Evolutionary conservation across 2,113 vertebrate genomes (phyloP).

Genomic region (Hemibates koningsi): DNA sequence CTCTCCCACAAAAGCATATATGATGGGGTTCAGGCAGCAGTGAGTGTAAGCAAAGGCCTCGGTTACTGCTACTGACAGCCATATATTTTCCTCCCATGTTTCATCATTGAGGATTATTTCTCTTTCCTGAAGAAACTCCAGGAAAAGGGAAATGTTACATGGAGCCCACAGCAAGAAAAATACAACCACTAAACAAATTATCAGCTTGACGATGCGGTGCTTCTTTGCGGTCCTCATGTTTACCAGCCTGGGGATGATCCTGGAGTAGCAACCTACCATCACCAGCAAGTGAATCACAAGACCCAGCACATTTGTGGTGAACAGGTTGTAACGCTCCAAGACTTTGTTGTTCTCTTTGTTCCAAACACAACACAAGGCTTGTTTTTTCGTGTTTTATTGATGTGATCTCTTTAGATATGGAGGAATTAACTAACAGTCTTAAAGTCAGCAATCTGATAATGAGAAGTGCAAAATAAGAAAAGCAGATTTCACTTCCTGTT

Average conservation of each 20-base stretch:
- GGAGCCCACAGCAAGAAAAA: slow-evolving; percentile 88
- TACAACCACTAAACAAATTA: slow-evolving; percentile 66
- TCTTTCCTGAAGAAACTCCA: not conserved
- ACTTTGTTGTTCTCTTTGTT: not conserved
- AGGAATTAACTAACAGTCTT: not conserved
- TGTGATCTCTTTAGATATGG: not conserved
- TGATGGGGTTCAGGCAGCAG: slow-evolving; percentile 74
- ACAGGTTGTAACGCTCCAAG: not conserved
- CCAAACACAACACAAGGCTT: not conserved
- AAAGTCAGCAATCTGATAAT: not conserved
- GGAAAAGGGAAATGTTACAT: slow-evolving; percentile 63
- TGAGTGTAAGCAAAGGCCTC: slow-evolving; percentile 64
- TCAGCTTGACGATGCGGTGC: slow-evolving; percentile 76
- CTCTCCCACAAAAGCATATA: slow-evolving; percentile 72
- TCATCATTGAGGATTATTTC: fast-evolving
- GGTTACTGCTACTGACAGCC: slow-evolving; percentile 17
- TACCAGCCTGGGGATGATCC: not conserved
- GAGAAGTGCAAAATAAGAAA: not conserved
- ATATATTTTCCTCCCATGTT: not conserved
- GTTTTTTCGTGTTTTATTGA: fast-evolving
- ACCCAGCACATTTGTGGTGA: not conserved
- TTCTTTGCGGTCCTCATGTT: slow-evolving; percentile 37
- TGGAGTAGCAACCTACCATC: not conserved
- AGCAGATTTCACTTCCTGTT: slow-evolving; percentile 10
- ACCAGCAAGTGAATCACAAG: not conserved